A percentile compares a stretch with the other conserved stretches of the same genome.
These are phyloP conservation scores for Uropetala carovei DNA, from an alignment of 2,888 invertebrate species.

Conservation along the genomic window DNA sequence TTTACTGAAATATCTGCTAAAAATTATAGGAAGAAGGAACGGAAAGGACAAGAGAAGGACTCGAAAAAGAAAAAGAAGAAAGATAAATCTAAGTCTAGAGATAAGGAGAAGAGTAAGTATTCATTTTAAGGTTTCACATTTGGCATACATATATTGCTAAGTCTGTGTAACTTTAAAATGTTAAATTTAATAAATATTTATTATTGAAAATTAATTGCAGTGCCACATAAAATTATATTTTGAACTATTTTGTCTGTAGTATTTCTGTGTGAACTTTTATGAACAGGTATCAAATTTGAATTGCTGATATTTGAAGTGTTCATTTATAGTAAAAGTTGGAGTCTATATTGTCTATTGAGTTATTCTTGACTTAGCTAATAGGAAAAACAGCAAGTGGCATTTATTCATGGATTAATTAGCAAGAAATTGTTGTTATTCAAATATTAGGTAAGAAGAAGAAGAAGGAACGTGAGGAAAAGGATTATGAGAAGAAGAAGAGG, in stretches of 20 bases:
- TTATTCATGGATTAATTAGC: neutral
- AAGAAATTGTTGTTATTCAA: constrained; percentile 67
- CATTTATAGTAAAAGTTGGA: too few species aligned
- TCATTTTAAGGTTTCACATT: neutral
- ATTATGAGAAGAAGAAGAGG: constrained; percentile 79
- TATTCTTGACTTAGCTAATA: neutral
- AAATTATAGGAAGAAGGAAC: constrained; percentile 79
- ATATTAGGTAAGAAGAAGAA: constrained; percentile 80
- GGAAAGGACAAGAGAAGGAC: constrained; percentile 80
- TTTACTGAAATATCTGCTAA: too few species aligned
- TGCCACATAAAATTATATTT: neutral
- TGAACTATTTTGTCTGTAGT: neutral
- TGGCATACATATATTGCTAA: neutral
- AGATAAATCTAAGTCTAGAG: constrained; percentile 74
- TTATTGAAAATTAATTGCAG: neutral
- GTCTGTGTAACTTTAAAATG: neutral
- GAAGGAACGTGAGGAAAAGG: constrained; percentile 83
- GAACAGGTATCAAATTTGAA: too few species aligned
- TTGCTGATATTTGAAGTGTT: too few species aligned
- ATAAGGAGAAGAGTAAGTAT: constrained; percentile 74
- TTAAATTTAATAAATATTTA: neutral
- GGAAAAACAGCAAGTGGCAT: neutral
- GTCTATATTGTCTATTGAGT: neutral
- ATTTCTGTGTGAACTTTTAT: too few species aligned
- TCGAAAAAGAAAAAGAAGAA: constrained; percentile 80